Evolutionary conservation across 1,140 invertebrate genomes (phyloP), one percentile per base, ranked within the genome.

Genomic region (Pentalonia nigronervosa): DNA sequence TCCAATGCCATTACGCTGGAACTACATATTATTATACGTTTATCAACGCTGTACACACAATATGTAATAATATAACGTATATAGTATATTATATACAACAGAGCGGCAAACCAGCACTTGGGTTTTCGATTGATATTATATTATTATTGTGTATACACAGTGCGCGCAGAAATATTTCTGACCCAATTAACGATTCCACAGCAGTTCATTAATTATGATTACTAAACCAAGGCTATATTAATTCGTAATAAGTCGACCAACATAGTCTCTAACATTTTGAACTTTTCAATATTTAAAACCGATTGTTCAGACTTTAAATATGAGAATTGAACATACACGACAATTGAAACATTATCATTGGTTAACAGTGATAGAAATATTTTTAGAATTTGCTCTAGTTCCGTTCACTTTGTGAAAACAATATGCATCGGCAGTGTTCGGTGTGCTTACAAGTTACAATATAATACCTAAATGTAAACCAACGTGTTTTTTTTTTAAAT

Each of bases 221-320:
- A 36, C 50, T 36, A 23, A 89, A 89, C 88, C 88, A 89, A 89
- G 88, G 88, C 50, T 89, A 89, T 89, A 89, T 89, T 89, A 89
- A 56, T 89, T 53, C 23, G 41, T 45, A 30, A 45, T 90, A 45
- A 90, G n/a, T 90, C 89, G 89, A 47, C 34, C 8, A 7, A 2
- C 50, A 41, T 45, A 25, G 25, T 60, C 9, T 17, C 14, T n/a
- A 76, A 48, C 47, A 6, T 86, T 6, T 30, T 9, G 47, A 9
- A 86, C 25, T 45, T 48, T 48, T 87, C 25, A 25, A 89, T 89
- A 89, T 56, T 60, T 88, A 60, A 88, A 88, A 88, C 34, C 48
- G 48, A 47, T 48, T 48, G 41, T n/a, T 87, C 86, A 34, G 21
- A 87, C n/a, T 47, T 48, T 87, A 30, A n/a, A 48, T 6, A 47